A percentile compares a stretch with the other conserved stretches of the same genome.
Evolutionary conservation across 2,888 invertebrate species (phyloP).

Genomic region (Lasius platythorax): DNA sequence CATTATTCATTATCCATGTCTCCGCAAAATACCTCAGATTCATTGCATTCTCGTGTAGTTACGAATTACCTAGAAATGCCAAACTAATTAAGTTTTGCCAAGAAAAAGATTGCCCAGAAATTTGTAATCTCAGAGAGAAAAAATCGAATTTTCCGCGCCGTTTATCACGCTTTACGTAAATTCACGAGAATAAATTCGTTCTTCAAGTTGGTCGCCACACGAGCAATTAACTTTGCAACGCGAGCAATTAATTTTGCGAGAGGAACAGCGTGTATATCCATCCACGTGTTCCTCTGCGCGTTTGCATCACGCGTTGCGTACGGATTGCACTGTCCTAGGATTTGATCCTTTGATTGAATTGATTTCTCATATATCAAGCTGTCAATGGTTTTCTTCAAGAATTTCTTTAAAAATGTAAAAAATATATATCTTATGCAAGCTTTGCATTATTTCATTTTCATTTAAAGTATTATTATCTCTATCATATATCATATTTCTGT

Average conservation of each 20-base stretch:
- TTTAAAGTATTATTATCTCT: background rate
- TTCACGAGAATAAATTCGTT: background rate
- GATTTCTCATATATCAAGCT: background rate
- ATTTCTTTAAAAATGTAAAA: background rate
- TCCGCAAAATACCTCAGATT: conserved; percentile 13
- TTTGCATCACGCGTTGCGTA: conserved; percentile 22
- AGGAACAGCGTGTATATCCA: background rate
- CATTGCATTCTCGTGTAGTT: background rate
- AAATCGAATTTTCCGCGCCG: background rate
- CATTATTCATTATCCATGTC: background rate
- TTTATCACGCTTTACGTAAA: background rate
- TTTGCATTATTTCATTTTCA: background rate
- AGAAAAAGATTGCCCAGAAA: background rate
- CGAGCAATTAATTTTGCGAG: background rate
- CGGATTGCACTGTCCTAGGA: background rate
- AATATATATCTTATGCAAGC: background rate
- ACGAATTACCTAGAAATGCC: background rate
- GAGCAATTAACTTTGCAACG: conserved; percentile 9
- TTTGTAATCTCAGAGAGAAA: background rate
- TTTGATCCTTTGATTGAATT: conserved; percentile 1
- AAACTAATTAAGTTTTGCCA: background rate
- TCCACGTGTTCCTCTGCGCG: conserved; percentile 33
- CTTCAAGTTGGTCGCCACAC: background rate
- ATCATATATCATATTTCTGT: background rate
- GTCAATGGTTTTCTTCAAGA: background rate